A percentile compares a stretch with the other conserved stretches of the same genome.
Evolutionary conservation across 2,888 invertebrate species (phyloP).

Genomic region (Antitype chi): DNA sequence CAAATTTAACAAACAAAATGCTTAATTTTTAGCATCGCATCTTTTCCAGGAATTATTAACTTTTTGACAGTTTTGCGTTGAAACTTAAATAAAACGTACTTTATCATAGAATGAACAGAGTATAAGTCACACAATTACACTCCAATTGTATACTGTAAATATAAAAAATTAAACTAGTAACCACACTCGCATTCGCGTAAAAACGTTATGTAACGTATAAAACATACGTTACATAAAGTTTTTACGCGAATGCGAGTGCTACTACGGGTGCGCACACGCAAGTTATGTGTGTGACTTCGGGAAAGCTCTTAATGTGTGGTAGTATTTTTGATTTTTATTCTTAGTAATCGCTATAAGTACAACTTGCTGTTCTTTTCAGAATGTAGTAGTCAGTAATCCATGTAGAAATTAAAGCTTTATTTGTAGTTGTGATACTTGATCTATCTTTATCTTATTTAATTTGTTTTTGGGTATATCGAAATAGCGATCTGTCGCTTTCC

Average conservation of each 20-base stretch:
- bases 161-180: too few species aligned
- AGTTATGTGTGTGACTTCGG: background rate
- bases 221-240: too few species aligned
- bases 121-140: background rate
- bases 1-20: conserved; percentile 37
- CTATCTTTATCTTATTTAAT: background rate
- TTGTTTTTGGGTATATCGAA: background rate
- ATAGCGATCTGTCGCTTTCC: conserved; percentile 1
- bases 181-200: too few species aligned
- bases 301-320: conserved; percentile 2
- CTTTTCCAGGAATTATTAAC: background rate
- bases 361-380: background rate
- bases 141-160: too few species aligned
- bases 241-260: too few species aligned
- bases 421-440: background rate
- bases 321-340: background rate
- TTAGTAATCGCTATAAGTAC: background rate
- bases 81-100: background rate
- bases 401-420: background rate
- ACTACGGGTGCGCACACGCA: conserved; percentile 1
- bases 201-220: too few species aligned
- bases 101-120: conserved; percentile 8
- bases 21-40: conserved; percentile 32
- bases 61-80: background rate
- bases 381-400: background rate